Base-by-base conservation (phyloP, 2,888 invertebrate species). In the Hypsopygia costalis region DNA sequence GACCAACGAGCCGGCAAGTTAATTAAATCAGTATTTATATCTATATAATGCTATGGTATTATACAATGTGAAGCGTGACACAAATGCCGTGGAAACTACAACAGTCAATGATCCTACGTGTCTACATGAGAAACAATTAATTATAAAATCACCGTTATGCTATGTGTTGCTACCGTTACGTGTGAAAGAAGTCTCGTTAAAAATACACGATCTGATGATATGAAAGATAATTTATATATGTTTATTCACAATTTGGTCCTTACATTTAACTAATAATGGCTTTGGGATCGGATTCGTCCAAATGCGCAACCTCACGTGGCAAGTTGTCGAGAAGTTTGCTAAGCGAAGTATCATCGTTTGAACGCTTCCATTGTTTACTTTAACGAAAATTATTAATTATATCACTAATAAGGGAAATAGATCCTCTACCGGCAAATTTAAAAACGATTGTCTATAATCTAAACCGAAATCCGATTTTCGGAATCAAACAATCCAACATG, bases 171-270 rank as follows among this genome's bases (percentile, higher is more conserved):
- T 50, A 50, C 45, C 34, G 40, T 25, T 25, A 25, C n/a, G n/a
- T 25, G 25, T 25, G 25, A 25, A n/a, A 25, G 6, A 6, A 25
- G 16, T 4, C 16, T 55, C 36, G 41, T 37, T 49, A 44, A 51
- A 57, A 52, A 55, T 53, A 55, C 36, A 50, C 45, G 68, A 66
- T 65, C 58, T 67, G 60, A 70, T 81, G 81, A 79, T 81, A 81
- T 81, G 80, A 76, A 58, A 55, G 56, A 58, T 62, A 64, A 55
- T 61, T 60, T 45, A 54, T 59, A 60, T 58, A 62, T 67, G 48
- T 45, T 62, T 73, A 71, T 69, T 69, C 63, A 74, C 70, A 70
- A 54, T 63, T 79, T 82, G 81, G 82, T 81, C 81, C 82, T 80
- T 81, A 80, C 50, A 55, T 62, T 62, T 58, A 62, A 68, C 63